Conservation (phyloP, 2,113 vertebrate genomes). For the Tachuris rubrigastra region DNA sequence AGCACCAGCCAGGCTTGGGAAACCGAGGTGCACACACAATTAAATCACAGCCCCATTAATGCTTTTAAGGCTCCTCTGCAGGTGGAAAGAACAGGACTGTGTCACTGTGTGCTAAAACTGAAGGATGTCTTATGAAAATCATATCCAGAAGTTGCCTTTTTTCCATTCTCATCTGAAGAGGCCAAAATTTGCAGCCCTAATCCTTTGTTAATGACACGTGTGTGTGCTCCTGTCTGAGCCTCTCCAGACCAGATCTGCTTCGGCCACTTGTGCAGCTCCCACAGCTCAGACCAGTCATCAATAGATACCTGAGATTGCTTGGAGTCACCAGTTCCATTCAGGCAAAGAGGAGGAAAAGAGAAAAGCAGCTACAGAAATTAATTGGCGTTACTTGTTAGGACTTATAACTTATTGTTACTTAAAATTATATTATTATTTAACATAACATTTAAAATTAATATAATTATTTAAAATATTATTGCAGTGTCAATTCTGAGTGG, state of each 20-base stretch:
- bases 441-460: neutral
- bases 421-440: neutral
- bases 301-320: neutral
- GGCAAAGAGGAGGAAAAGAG: neutral
- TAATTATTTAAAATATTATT: neutral
- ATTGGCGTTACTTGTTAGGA: accelerated
- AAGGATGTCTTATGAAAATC: neutral
- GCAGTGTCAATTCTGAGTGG: neutral
- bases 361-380: neutral
- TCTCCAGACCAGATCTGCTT: neutral
- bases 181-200: neutral
- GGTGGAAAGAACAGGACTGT: neutral
- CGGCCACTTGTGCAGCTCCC: neutral
- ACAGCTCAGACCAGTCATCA: neutral
- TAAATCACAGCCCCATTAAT: neutral
- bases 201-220: neutral
- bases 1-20: neutral
- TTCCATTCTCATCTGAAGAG: neutral
- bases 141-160: neutral
- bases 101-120: neutral
- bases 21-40: neutral
- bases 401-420: too few relatives aligned
- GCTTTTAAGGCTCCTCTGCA: neutral
- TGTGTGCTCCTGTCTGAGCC: neutral
- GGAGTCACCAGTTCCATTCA: neutral